Base-by-base conservation (phyloP, 2,888 invertebrate species). In the Rhaphigaster nebulosa region DNA sequence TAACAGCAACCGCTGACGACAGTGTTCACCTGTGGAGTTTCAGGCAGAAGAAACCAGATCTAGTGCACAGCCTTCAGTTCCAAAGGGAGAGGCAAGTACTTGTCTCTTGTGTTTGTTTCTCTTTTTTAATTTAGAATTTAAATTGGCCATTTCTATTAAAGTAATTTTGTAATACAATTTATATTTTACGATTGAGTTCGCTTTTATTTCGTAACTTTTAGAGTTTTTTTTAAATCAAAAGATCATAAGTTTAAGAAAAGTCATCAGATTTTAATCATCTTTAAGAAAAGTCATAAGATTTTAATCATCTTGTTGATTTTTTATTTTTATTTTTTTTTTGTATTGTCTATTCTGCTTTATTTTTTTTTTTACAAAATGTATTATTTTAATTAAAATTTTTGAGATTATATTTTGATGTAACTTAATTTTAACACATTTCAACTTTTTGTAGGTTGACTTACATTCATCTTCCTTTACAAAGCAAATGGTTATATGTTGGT, bases 401-500 rank as follows among this genome's bases (percentile, higher is more conserved):
- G n/a, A 1, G 12, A n/a, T n/a, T 29, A 60, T 60, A 60, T 60
- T 60, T 13, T 60, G 8, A n/a, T 60, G 0, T 60, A 5, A 18
- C 8, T 45, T 80, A 12, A 20, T 45, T 80, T 38, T 34, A 45
- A 13, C n/a, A 45, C 6, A 38, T 87, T 54, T 87, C 15, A 20
- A 34, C 15, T 87, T 26, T 91, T 93, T 94, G 4, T 95, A 99
- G 99, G 94, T 98, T 99, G 94, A 99, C 99, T 91, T 97, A 96
- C 94, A 96, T 99, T 94, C 97, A 98, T 94, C 96, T 99, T 93
- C 98, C 99, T 92, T 96, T 99, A 93, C 98, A 98, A 95, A 98
- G 98, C 93, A 99, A 99, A 95, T 99, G 99, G 99, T 95, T 99
- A 93, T 99, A 99, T 95, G 97, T 99, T 93, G 99, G 99, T 93